These are phyloP conservation scores for Scolopax bukidnonensis DNA, from an alignment of 2,797 vertebrate genomes.

Conservation along the genomic window DNA sequence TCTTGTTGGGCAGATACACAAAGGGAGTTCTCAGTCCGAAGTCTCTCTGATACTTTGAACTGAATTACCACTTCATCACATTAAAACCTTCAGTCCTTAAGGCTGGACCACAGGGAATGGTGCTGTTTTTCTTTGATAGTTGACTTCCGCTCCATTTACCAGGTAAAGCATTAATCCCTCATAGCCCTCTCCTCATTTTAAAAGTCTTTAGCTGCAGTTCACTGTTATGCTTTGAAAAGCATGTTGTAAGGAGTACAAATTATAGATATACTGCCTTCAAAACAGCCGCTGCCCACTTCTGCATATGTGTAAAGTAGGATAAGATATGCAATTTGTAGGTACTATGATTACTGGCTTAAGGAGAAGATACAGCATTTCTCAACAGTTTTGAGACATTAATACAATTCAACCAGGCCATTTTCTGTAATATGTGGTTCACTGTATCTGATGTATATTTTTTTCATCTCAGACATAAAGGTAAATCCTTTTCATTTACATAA, in stretches of 20 bases:
- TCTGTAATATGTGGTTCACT: constrained; percentile 49
- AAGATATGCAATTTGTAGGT: constrained; percentile 68
- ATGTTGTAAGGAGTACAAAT: constrained; percentile 38
- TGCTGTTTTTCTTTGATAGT: constrained; percentile 59
- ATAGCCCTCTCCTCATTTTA: constrained; percentile 25
- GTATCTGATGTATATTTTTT: constrained; percentile 72
- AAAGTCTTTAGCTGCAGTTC: constrained; percentile 42
- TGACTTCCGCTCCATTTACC: constrained; percentile 62
- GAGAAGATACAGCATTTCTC: constrained; percentile 56
- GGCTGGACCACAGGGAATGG: not conserved
- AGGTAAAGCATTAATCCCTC: constrained; percentile 57
- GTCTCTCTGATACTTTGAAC: constrained; percentile 38
- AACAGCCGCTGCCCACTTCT: constrained; percentile 47
- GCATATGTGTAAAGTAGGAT: constrained; percentile 49
- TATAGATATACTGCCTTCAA: constrained; percentile 41
- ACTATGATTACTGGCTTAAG: constrained; percentile 61
- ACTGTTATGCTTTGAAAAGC: constrained; percentile 48
- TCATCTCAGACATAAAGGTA: constrained; percentile 74
- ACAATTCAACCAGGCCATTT: constrained; percentile 60
- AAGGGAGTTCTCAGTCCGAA: constrained; percentile 13
- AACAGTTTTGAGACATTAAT: constrained; percentile 61
- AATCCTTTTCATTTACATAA: constrained; percentile 72
- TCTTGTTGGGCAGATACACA: not conserved
- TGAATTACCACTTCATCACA: constrained; percentile 60
- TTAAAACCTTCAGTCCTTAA: constrained; percentile 24